Evolutionary conservation across 2,888 invertebrate genomes (phyloP), one percentile per base, ranked within the genome.

Genomic region (Osmoderma eremita): DNA sequence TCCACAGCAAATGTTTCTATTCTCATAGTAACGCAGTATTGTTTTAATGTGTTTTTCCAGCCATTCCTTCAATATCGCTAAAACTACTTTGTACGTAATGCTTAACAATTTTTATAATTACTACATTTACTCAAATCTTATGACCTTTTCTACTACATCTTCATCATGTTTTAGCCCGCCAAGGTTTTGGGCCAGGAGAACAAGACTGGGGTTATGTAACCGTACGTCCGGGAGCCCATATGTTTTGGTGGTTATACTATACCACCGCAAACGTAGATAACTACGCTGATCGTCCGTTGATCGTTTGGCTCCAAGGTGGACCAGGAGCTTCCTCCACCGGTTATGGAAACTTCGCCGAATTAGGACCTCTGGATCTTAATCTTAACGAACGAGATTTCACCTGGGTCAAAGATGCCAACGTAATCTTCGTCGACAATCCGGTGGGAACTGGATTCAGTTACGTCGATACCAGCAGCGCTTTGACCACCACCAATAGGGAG

Each of bases 241-340:
- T 93, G 90, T 94, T 95, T 80, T 95, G 92, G 86, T 95, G 94
- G 94, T 81, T 95, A 38, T 94, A 91, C 78, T 90, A 91, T 77
- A 91, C 89, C 0, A 88, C 89, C 0, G 82, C 72, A 3, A 49
- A 86, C 54, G 88, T 88, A 0, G 71, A 76, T 3, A 84, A 84
- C 49, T 86, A 88, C 76, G 87, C 87, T 0, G 86, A 91, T 1
- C 85, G 88, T 42, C 95, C 95, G 0, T 82, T 95, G 22, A 83
- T 94, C n/a, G 89, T 95, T 64, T 95, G 95, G 95, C 84, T 95
- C 10, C 91, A 95, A 86, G 95, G 95, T 3, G 95, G 95, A 0
- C 95, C 95, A 0, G 95, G 90, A n/a, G 75, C 73, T 17, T 78
- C 80, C 1, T 79, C 80, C 1, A 78, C 80, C 2, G 80, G 80